Evolutionary conservation across 2,888 invertebrate genomes (phyloP).

Genomic region (Rhagophthalmus giganteus): DNA sequence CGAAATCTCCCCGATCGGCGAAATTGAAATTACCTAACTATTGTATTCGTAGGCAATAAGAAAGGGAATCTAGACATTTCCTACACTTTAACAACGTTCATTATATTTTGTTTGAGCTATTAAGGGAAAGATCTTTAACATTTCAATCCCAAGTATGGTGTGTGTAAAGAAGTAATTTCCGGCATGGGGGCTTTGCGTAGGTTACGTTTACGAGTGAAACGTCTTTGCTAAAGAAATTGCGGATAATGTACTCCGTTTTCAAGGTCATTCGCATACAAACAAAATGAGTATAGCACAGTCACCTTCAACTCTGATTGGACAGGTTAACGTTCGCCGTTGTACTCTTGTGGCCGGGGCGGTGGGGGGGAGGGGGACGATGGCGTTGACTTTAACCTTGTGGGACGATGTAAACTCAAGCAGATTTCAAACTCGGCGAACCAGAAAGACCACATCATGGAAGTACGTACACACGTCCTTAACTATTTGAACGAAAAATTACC

Average conservation of each 20-base stretch:
- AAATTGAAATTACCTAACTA: not conserved
- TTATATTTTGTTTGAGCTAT: not conserved
- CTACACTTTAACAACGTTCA: no score
- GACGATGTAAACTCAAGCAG: conserved; percentile 23
- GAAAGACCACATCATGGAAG: conserved; percentile 30
- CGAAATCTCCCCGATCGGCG: not conserved
- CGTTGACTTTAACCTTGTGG: conserved; percentile 28
- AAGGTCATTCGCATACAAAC: conserved; percentile 41
- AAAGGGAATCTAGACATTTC: no score
- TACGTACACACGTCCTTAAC: conserved; percentile 18
- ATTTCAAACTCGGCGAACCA: conserved; percentile 31
- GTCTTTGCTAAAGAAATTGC: not conserved
- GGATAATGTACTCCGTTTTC: conserved; percentile 1
- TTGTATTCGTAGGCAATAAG: not conserved
- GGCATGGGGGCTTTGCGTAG: no score
- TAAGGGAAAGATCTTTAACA: no score
- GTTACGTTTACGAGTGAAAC: not conserved
- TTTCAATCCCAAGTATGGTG: not conserved
- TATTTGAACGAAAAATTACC: conserved; percentile 26
- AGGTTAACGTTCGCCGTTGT: conserved; percentile 41
- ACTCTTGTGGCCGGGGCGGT: conserved; percentile 17
- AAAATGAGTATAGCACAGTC: conserved; percentile 39
- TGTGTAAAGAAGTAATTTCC: not conserved
- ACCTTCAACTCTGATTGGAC: conserved; percentile 41
- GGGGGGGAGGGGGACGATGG: conserved; percentile 23